These are phyloP conservation scores for Tarsius wallacei DNA, from an alignment of 2,797 vertebrate species.

Conservation along the genomic window DNA sequence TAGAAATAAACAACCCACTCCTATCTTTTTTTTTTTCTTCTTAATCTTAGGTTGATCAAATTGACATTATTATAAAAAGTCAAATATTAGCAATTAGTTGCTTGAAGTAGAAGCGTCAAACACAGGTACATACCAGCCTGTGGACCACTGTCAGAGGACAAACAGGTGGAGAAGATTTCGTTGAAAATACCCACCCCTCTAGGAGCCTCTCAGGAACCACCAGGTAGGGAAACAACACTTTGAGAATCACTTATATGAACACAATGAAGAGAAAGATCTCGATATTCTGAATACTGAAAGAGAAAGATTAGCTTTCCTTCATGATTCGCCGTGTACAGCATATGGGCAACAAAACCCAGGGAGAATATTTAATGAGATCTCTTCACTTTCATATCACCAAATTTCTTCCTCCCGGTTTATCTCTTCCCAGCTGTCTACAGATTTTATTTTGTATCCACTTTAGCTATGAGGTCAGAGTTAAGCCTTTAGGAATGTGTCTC, in stretches of 20 bases:
- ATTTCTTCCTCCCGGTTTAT: neutral
- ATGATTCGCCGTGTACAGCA: neutral
- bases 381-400: constrained; percentile 40
- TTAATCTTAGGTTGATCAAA: constrained; percentile 15
- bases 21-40: constrained; percentile 43
- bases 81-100: neutral
- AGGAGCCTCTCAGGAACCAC: neutral
- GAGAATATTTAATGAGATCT: constrained; percentile 61
- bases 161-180: neutral
- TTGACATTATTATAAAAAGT: constrained; percentile 5
- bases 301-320: neutral
- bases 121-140: neutral
- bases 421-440: constrained; percentile 80
- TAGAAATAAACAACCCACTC: neutral
- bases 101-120: neutral
- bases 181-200: neutral
- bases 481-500: constrained; percentile 83
- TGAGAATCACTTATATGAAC: neutral
- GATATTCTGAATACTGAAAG: neutral
- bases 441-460: constrained; percentile 80
- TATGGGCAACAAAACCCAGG: neutral
- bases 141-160: neutral
- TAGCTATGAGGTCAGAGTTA: constrained; percentile 83
- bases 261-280: neutral
- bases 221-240: neutral